phyloP scores from a whole-genome alignment of 2,888 invertebrate genomes.

The Drosophila lutescens region DNA sequence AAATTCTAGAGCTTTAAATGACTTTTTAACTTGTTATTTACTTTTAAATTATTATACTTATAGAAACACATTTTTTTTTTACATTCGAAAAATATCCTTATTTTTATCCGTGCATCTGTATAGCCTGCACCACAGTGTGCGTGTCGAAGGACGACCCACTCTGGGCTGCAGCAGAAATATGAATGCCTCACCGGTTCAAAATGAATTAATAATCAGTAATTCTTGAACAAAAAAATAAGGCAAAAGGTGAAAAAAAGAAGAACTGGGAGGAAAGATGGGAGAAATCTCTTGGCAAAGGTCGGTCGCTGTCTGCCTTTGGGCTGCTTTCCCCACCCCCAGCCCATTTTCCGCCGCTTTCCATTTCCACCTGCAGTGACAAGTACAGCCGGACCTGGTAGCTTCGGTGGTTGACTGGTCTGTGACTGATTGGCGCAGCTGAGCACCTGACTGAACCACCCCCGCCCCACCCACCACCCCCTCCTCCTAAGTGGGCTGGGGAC shows the following conservation, averaged over 20 bases:
- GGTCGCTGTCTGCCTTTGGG: slow-evolving; percentile 40
- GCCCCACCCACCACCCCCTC: not conserved
- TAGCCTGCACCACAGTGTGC: slow-evolving; percentile 13
- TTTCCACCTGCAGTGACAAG: slow-evolving; percentile 69
- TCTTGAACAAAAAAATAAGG: slow-evolving; percentile 68
- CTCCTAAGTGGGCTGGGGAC: slow-evolving; percentile 46
- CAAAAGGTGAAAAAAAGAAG: slow-evolving; percentile 52
- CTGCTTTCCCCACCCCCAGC: not conserved
- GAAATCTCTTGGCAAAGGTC: slow-evolving; percentile 39
- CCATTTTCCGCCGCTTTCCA: slow-evolving; percentile 24
- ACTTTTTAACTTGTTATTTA: too few species aligned
- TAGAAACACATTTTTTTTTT: too few species aligned
- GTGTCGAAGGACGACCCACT: slow-evolving; percentile 49
- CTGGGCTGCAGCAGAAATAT: slow-evolving; percentile 67
- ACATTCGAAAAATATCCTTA: too few species aligned
- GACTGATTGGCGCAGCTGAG: slow-evolving; percentile 79
- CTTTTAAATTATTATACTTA: too few species aligned
- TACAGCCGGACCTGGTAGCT: slow-evolving; percentile 52
- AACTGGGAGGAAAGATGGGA: slow-evolving; percentile 15
- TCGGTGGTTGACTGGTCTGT: slow-evolving; percentile 77
- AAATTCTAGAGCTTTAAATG: too few species aligned
- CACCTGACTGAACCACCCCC: slow-evolving; percentile 70
- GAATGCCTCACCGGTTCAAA: slow-evolving; percentile 77
- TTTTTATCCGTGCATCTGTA: not conserved
- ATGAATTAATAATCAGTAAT: slow-evolving; percentile 82